Evolutionary conservation across 2,888 invertebrate genomes (phyloP).

Genomic region (Epirrita christyi): DNA sequence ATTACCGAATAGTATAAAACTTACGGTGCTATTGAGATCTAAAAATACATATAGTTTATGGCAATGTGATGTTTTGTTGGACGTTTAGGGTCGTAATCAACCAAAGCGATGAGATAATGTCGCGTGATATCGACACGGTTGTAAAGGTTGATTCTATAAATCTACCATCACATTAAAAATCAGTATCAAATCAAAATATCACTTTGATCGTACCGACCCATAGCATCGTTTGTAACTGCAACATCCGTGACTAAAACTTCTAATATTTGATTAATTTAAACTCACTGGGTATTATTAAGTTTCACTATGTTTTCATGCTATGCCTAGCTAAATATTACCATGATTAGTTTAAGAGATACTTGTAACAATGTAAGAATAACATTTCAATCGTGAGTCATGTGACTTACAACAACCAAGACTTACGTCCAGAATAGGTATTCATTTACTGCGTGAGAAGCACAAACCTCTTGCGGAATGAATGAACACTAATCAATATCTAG

Average conservation of each 20-base stretch:
- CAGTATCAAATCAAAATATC: too few species aligned
- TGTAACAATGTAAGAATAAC: neutral
- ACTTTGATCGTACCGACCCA: too few species aligned
- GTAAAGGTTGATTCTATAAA: too few species aligned
- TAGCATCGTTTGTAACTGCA: too few species aligned
- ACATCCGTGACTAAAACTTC: too few species aligned
- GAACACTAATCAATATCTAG: neutral
- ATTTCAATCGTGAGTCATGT: neutral
- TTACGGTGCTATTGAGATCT: constrained; percentile 78
- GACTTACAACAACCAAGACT: neutral
- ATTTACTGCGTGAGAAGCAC: neutral
- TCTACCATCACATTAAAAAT: too few species aligned
- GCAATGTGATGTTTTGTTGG: constrained; percentile 50
- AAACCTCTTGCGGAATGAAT: neutral
- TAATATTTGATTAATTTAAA: neutral
- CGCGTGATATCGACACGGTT: too few species aligned
- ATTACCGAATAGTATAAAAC: constrained; percentile 55
- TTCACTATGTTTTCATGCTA: too few species aligned
- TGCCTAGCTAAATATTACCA: neutral
- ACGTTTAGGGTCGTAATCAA: neutral
- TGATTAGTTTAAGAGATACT: neutral
- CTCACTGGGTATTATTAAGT: neutral
- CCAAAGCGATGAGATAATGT: neutral
- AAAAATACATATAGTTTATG: constrained; percentile 65
- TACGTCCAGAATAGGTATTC: neutral